Base-by-base conservation (phyloP, 2,888 invertebrate species). In the Mesorhabditis spiculigera region DNA sequence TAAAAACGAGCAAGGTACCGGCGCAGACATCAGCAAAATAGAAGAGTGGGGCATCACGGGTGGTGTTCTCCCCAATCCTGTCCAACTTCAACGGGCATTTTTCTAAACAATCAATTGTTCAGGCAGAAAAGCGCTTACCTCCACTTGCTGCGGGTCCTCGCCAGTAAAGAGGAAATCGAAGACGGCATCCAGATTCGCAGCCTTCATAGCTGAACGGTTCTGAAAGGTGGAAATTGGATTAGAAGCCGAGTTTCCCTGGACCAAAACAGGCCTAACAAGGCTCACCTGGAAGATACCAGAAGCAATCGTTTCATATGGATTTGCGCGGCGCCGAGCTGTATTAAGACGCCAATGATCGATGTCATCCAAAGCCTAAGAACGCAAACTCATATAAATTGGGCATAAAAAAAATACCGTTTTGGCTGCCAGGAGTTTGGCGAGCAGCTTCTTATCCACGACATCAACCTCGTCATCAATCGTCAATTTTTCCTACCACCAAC, bases 1-100 rank as follows among this genome's bases (percentile, higher is more conserved):
- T 28, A 28, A 28, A 28, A 28, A 28, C 28, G 28, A 28, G 28
- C 28, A 28, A 28, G 28, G 28, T 43, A 58, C 71, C 97, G n/a
- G 96, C 95, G 88, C 97, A 98, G 1, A 97, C 92, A 87, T 98
- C 97, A 28, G 95, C 95, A 89, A 98, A 98, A 87, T 95, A 95
- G 45, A 91, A 87, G 63, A 90, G 81, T n/a, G 89, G 89, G 42
- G 72, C 65, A n/a, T 73, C 43, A 3, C 78, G 69, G 63, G 80
- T 78, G 4, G 70, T 68, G 66, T 82, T 79, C 41, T 71, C 43
- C 5, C 75, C 67, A 1, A 65, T 68, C 28, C 64, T 42, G 3
- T 16, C 43, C 5, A 66, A 66, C 5, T 77, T 72, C 45, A 79
- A 45, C 4, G 78, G 79, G 58, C 77, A 77, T 68, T 79, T 80